These are phyloP conservation scores for Labeo rohita DNA, from an alignment of 2,113 vertebrate species.

Conservation along the genomic window DNA sequence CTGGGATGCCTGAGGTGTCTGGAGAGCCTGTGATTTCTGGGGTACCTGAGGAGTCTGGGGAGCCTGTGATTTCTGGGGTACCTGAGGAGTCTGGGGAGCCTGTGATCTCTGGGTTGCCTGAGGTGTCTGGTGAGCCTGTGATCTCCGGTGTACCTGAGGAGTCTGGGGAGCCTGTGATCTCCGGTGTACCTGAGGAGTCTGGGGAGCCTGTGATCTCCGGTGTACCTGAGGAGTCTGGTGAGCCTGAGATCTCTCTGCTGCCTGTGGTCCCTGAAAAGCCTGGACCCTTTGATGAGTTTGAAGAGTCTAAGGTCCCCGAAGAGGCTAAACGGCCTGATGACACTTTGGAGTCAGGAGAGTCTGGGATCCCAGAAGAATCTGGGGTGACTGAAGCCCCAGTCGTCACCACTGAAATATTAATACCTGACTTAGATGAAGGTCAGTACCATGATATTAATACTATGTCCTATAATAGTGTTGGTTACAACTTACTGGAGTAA, in stretches of 20 bases:
- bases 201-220: neutral
- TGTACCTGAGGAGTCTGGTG: neutral
- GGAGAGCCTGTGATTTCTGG: neutral
- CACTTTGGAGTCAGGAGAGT: slow-evolving; percentile 33
- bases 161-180: neutral
- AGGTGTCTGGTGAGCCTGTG: neutral
- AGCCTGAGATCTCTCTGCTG: neutral
- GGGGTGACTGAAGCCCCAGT: slow-evolving; percentile 12
- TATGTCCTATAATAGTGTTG: neutral
- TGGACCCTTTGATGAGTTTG: neutral
- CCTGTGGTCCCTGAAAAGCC: slow-evolving; percentile 55
- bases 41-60: neutral
- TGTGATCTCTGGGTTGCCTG: neutral
- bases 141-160: neutral
- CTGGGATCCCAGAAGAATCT: neutral
- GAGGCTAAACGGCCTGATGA: neutral
- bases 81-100: slow-evolving; percentile 57
- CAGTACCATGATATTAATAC: slow-evolving; percentile 64
- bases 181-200: slow-evolving; percentile 55
- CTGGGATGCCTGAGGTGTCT: neutral
- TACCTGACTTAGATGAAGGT: slow-evolving; percentile 71
- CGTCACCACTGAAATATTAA: slow-evolving; percentile 48
- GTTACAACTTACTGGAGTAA: neutral
- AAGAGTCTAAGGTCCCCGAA: neutral
- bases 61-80: neutral